Base-by-base conservation (phyloP, 2,888 invertebrate species). In the Chrysomela aeneicollis region DNA sequence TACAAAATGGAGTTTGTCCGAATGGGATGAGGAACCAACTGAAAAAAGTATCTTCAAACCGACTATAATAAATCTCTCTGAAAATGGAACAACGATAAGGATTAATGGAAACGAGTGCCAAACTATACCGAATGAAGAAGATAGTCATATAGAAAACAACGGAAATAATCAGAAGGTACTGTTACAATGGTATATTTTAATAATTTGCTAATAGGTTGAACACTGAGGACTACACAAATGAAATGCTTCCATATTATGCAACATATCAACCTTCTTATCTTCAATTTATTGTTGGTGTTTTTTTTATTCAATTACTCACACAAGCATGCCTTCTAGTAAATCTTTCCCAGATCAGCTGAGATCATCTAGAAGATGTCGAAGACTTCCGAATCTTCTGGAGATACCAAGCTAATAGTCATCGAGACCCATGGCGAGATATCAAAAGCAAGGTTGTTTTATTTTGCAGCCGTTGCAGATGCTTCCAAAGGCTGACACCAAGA, bases 21-120 rank as follows among this genome's bases (percentile, higher is more conserved):
- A 79, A 52, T 89, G 89, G 89, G 88, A 88, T 70, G 87, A 87
- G 71, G 87, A 88, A 69, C 85, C 84, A 70, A 85, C 87, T 85
- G 83, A 84, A 37, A 83, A 82, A 79, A 84, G 55, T 79, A 85
- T 86, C 65, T 87, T 88, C 67, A 90, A 90, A 81, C 89, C 89
- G 75, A 91, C 91, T 2, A 90, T 91, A 67, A 91, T 91, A 53
- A 90, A 90, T 82, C 82, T 91, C 72, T 88, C 90, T 1, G 91
- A 90, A 80, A 89, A 87, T 71, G 90, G 90, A 49, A 90, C 90
- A 53, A 89, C 89, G 5, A 91, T 91, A 73, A 89, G 89, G 74
- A 90, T 89, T 64, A 82, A 82, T 67, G 81, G 82, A 53, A 70
- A 75, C 4, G 79, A 81, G 55, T 80, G 79, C 60, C 67, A 66